phyloP scores from a whole-genome alignment of 2,888 invertebrate genomes.

The Trachelus troglodyta region DNA sequence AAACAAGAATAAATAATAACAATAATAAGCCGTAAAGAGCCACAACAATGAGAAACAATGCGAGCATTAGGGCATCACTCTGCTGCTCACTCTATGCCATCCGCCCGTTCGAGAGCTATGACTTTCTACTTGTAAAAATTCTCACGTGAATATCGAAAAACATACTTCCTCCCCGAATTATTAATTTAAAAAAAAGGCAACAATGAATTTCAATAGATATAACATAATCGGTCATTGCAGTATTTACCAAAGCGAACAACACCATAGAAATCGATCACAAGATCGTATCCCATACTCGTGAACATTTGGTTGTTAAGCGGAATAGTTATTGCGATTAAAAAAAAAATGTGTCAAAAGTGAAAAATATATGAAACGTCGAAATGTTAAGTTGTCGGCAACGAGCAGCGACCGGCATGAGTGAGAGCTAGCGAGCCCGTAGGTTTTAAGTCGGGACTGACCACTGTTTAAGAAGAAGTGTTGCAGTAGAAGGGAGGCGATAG shows the following conservation, averaged over 20 bases:
- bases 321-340: not conserved
- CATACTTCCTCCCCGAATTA: not conserved
- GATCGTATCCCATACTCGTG: not conserved
- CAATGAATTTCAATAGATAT: not conserved
- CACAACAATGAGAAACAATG: constrained; percentile 67
- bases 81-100: constrained; percentile 52
- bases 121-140: not conserved
- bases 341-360: not conserved
- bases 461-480: constrained; percentile 67
- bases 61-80: constrained; percentile 61
- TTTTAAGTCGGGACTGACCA: constrained; percentile 66
- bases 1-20: constrained; percentile 52
- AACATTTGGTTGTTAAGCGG: not conserved
- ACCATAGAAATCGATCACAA: not conserved
- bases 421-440: constrained; percentile 58
- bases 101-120: constrained; percentile 37
- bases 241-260: not conserved
- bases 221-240: not conserved
- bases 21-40: constrained; percentile 66
- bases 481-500: constrained; percentile 67
- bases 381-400: not conserved
- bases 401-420: constrained; percentile 48
- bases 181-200: not conserved
- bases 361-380: not conserved
- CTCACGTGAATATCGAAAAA: not conserved